phyloP scores from a whole-genome alignment of 1,140 invertebrate species.

The Lasioglossum baleicum region DNA sequence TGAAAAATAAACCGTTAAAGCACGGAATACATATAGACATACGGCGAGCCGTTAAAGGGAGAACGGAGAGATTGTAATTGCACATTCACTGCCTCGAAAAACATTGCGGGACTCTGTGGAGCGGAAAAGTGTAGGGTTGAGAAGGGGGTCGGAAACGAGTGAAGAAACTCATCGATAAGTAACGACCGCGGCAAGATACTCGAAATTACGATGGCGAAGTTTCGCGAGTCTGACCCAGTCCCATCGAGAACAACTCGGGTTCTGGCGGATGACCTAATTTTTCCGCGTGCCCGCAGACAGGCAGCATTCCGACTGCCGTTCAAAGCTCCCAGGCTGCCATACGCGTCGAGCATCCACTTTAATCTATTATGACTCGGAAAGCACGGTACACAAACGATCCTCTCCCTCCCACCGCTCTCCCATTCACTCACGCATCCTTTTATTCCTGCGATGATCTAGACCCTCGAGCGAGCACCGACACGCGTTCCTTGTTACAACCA shows the following conservation, averaged over 20 bases:
- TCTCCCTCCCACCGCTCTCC: background rate
- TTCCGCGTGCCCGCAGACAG: constrained; percentile 17
- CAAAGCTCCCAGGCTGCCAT: constrained; percentile 5
- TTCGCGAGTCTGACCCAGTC: constrained; percentile 10
- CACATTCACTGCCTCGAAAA: too few relatives aligned
- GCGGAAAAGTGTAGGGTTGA: too few relatives aligned
- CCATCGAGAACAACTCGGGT: background rate
- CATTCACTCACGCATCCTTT: constrained; percentile 16
- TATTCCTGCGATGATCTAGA: constrained; percentile 12
- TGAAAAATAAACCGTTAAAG: too few relatives aligned
- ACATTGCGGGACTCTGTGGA: too few relatives aligned
- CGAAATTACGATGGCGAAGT: background rate
- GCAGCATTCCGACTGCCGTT: constrained; percentile 5
- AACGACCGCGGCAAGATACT: background rate
- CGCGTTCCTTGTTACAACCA: background rate
- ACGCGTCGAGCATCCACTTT: constrained; percentile 22
- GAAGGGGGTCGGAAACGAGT: too few relatives aligned
- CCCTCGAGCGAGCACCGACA: background rate
- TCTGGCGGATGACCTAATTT: constrained; percentile 1
- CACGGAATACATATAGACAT: too few relatives aligned
- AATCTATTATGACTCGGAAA: constrained; percentile 16
- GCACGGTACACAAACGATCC: background rate
- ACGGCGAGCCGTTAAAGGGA: too few relatives aligned
- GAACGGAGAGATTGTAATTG: too few relatives aligned
- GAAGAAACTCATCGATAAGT: background rate